These are phyloP conservation scores for Mormyrus lacerda DNA, from an alignment of 2,113 vertebrate species.

Conservation along the genomic window DNA sequence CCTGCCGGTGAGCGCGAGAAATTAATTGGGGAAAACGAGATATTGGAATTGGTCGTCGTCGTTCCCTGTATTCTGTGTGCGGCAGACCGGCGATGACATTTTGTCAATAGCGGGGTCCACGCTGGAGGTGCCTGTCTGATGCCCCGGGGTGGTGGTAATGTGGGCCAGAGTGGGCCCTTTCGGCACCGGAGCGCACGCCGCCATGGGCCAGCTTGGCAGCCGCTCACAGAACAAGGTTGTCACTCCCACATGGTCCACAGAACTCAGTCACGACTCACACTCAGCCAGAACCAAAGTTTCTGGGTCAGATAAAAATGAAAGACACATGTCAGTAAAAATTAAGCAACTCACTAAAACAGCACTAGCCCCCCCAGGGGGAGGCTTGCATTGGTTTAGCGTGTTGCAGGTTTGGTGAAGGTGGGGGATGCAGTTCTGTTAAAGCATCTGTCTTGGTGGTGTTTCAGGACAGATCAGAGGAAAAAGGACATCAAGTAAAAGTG, in stretches of 20 bases:
- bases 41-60: constrained; percentile 41
- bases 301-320: background rate
- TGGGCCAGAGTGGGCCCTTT: background rate
- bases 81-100: constrained; percentile 39
- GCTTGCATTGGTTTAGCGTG: background rate
- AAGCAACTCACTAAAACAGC: background rate
- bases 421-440: background rate
- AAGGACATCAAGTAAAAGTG: background rate
- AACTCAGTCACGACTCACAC: background rate
- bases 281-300: background rate
- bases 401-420: background rate
- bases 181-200: background rate
- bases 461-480: background rate
- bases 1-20: constrained; percentile 15
- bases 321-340: background rate
- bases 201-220: background rate
- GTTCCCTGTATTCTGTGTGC: constrained; percentile 2
- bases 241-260: background rate
- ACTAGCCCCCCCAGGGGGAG: background rate
- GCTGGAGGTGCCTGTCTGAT: constrained; percentile 6
- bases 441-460: background rate
- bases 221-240: background rate
- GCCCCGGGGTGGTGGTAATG: constrained; percentile 18
- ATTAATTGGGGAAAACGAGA: constrained; percentile 38
- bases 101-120: constrained; percentile 39